Evolutionary conservation across 1,140 invertebrate genomes (phyloP), one percentile per base, ranked within the genome.

Genomic region (Microplitis demolitor): DNA sequence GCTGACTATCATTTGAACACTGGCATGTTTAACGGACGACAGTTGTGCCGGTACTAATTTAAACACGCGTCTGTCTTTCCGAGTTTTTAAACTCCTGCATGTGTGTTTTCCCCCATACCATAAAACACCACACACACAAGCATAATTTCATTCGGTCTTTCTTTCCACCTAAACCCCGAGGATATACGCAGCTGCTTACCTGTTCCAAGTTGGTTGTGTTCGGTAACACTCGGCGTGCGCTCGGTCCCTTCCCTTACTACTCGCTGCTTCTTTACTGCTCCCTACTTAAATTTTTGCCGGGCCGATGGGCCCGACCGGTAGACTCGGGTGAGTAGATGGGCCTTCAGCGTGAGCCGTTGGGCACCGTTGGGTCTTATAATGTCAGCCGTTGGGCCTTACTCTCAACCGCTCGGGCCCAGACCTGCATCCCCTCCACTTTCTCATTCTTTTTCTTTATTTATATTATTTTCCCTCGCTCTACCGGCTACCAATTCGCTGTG

Each of bases 21-120:
- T 33, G 13, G 39, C 80, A 80, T 84, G 84, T 83, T 87, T 77
- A 80, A 66, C 80, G 81, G 72, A 82, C 84, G 84, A 83, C 83
- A 85, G 85, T 87, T 87, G 83, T 77, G 83, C 79, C 83, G 82
- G 83, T 81, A 87, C 86, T 87, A 86, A 87, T 87, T 87, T 81
- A 80, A 81, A 76, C 86, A 90, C 78, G 81, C 88, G 71, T 80
- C 79, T 62, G 83, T 34, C 79, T 83, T 66, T 85, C 84, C 35
- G 14, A 66, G 3, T 56, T 24, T 24, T 24, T 24, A 24, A 24
- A 24, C 51, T 35, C n/a, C 35, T 37, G 13, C n/a, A 72, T 67
- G 66, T 51, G n/a, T n/a, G 66, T 37, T 9, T 14, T 33, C 35
- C 6, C 4, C 24, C 24, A 24, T 45, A 45, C 39, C 39, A 45